Evolutionary conservation across 2,797 vertebrate species (phyloP).

Genomic region (Chrysocyon brachyurus): DNA sequence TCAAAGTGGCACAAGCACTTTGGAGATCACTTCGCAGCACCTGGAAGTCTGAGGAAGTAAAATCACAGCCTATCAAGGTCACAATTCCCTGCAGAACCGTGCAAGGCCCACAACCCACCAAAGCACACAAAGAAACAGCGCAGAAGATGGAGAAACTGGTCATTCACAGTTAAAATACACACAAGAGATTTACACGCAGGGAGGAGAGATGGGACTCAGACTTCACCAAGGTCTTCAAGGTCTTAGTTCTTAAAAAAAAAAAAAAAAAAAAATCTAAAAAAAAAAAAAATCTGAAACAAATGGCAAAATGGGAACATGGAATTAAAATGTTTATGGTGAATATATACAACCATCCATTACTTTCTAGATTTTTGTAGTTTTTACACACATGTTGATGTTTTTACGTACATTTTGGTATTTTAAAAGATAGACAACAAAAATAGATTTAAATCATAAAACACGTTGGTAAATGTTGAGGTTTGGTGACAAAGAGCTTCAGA

Average conservation of each 20-base stretch:
- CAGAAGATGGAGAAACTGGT: background rate
- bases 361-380: conserved; percentile 14
- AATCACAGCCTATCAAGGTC: background rate
- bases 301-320: background rate
- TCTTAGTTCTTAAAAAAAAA: background rate
- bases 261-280: background rate
- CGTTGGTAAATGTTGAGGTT: background rate
- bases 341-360: background rate
- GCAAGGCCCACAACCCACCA: too few relatives aligned
- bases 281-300: background rate
- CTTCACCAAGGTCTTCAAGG: background rate
- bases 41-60: background rate
- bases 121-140: too few relatives aligned
- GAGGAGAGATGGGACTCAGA: background rate
- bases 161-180: background rate
- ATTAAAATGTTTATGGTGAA: background rate
- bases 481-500: background rate
- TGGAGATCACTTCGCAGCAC: background rate
- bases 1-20: background rate
- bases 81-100: background rate
- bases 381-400: background rate
- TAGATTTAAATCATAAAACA: conserved; percentile 5
- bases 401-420: background rate
- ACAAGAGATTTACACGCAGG: background rate
- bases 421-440: background rate